Percentiles rank a stretch among this genome's conserved stretches.
Conservation (phyloP, 2,113 vertebrate species). For the Bothrops jararaca region DNA sequence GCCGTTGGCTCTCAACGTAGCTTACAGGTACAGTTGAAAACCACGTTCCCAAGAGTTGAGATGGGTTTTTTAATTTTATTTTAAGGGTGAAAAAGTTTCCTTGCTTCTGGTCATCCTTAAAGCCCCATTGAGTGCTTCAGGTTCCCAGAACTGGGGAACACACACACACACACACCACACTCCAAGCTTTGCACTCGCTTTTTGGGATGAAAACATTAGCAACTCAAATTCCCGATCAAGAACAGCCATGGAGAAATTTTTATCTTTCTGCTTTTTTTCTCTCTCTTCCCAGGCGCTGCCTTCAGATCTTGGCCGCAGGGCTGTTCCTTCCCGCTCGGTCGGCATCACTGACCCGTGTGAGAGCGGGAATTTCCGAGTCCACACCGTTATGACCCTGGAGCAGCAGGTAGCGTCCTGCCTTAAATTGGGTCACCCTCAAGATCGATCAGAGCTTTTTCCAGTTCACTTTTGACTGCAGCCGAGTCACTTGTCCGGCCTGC, state of each 20-base stretch:
- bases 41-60: too few species aligned
- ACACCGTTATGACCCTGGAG: conserved; percentile 96
- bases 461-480: too few species aligned
- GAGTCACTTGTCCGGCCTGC: not conserved
- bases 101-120: not conserved
- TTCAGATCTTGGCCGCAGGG: conserved; percentile 94
- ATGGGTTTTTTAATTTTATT: accelerated
- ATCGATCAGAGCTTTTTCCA: not conserved
- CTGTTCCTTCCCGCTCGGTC: conserved; percentile 92
- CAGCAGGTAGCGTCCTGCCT: conserved; percentile 80
- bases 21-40: conserved; percentile 80
- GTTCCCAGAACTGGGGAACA: too few species aligned
- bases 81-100: not conserved
- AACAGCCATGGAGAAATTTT: too few species aligned
- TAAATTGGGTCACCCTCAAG: too few species aligned
- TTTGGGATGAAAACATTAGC: not conserved
- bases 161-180: too few species aligned
- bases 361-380: conserved; percentile 94
- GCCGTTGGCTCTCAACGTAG: conserved; percentile 90
- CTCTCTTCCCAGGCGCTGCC: conserved; percentile 78
- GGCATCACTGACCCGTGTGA: conserved; percentile 97
- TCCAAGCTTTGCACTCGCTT: not conserved
- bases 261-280: not conserved
- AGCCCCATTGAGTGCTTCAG: not conserved
- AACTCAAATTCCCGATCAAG: not conserved